These are phyloP conservation scores for Muscina levida DNA, from an alignment of 2,888 invertebrate species.

Conservation along the genomic window DNA sequence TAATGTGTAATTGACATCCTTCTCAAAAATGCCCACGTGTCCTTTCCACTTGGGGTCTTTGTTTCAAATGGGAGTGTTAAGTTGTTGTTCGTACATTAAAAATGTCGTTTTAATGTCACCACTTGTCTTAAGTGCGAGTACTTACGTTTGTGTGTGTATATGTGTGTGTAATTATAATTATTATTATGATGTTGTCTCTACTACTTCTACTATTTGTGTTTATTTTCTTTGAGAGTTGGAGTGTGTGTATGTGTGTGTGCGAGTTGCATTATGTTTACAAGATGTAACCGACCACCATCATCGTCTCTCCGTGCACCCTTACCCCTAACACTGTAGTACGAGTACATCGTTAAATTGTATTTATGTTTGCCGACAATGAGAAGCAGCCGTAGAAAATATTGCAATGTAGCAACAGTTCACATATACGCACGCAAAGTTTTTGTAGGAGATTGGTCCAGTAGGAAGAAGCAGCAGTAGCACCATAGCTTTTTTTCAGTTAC, in stretches of 20 bases:
- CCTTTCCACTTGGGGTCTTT: too few relatives aligned
- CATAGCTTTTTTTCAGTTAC: slow-evolving; percentile 13
- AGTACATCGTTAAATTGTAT: slow-evolving; percentile 31
- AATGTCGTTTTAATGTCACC: slow-evolving; percentile 59
- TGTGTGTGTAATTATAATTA: slow-evolving; percentile 45
- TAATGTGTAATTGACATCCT: too few relatives aligned
- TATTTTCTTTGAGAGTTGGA: background rate
- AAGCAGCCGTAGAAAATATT: background rate
- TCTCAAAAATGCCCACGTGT: too few relatives aligned
- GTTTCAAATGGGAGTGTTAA: slow-evolving; percentile 6
- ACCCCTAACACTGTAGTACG: background rate
- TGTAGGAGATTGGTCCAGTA: too few relatives aligned
- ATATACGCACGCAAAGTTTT: background rate
- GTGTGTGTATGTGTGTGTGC: slow-evolving; percentile 21
- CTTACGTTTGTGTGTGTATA: slow-evolving; percentile 47
- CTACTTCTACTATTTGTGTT: slow-evolving; percentile 21
- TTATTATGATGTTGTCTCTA: slow-evolving; percentile 57
- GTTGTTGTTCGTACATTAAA: slow-evolving; percentile 36
- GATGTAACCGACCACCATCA: background rate
- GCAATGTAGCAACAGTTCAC: background rate
- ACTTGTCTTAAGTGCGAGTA: slow-evolving; percentile 62
- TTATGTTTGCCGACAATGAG: slow-evolving; percentile 57
- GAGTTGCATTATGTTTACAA: slow-evolving; percentile 20
- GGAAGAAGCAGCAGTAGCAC: background rate
- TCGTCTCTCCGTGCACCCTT: background rate